These are phyloP conservation scores for Yponomeuta malinellus DNA, from an alignment of 2,888 invertebrate genomes.

Conservation along the genomic window DNA sequence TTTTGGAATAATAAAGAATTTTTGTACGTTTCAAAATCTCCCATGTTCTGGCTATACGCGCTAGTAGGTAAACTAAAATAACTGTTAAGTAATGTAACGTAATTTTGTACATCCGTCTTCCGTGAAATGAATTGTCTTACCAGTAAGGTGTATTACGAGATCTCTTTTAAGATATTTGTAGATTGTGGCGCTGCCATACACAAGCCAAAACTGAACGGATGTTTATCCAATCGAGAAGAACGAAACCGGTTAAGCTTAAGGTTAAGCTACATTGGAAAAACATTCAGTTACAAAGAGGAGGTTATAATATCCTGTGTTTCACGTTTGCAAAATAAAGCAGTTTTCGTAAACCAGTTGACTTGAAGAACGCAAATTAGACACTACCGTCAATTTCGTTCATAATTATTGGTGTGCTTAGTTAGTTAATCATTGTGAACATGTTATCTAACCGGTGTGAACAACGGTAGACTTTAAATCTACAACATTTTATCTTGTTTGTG, in stretches of 20 bases:
- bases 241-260: not conserved
- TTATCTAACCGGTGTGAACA: no score
- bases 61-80: no score
- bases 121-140: not conserved
- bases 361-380: no score
- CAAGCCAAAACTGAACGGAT: conserved; percentile 3
- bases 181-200: not conserved
- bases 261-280: not conserved
- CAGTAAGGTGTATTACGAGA: not conserved
- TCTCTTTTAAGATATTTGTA: not conserved
- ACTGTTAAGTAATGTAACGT: no score
- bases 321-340: no score
- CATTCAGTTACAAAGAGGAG: not conserved
- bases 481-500: not conserved
- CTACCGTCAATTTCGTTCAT: no score
- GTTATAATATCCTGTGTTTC: not conserved
- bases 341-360: no score
- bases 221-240: not conserved
- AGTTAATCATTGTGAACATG: no score
- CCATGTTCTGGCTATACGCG: no score
- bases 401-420: no score
- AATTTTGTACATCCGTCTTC: not conserved
- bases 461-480: not conserved
- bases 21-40: no score
- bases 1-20: no score